Base-by-base conservation (phyloP, 1,140 invertebrate genomes). In the Ceratosolen fusciceps region DNA sequence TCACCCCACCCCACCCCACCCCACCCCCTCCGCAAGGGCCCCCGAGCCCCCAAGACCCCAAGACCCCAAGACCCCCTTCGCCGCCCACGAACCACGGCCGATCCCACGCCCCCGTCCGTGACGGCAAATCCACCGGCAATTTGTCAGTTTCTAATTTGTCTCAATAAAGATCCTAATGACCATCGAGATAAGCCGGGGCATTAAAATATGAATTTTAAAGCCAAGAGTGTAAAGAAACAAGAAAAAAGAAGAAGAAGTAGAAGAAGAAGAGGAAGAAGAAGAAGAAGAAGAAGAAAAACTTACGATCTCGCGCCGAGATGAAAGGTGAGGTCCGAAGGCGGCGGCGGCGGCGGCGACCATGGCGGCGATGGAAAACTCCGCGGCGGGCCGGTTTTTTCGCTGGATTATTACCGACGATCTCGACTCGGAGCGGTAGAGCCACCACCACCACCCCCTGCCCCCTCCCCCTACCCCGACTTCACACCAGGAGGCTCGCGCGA, bases 361-460 rank as follows among this genome's bases (percentile, higher is more conserved):
- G n/a, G n/a, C n/a, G n/a, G n/a, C n/a, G n/a, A 47, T 60, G 65
- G 74, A 77, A 70, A 77, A 77, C n/a, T 77, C 47, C 31, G 21
- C 49, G 21, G 21, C 49, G 21, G 70, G 67, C 67, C 54, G 67
- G 67, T 77, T 77, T n/a, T 60, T 37, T 47, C 10, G n/a, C n/a
- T n/a, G 67, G 67, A 71, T 77, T n/a, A n/a, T n/a, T 77, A 71
- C 76, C 76, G 67, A 77, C 31, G 9, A 3, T 34, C 67, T 34
- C 67, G 67, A 71, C 58, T 71, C 56, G n/a, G n/a, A n/a, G n/a
- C n/a, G n/a, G n/a, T n/a, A n/a, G n/a, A n/a, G n/a, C n/a, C n/a
- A n/a, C n/a, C n/a, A n/a, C n/a, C n/a, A n/a, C n/a, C 43, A 70
- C 49, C 34, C 47, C 56, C 31, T 74, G 56, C 47, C 58, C 43